Evolutionary conservation across 2,797 vertebrate genomes (phyloP).

Genomic region (Acrossocheilus fasciatus): DNA sequence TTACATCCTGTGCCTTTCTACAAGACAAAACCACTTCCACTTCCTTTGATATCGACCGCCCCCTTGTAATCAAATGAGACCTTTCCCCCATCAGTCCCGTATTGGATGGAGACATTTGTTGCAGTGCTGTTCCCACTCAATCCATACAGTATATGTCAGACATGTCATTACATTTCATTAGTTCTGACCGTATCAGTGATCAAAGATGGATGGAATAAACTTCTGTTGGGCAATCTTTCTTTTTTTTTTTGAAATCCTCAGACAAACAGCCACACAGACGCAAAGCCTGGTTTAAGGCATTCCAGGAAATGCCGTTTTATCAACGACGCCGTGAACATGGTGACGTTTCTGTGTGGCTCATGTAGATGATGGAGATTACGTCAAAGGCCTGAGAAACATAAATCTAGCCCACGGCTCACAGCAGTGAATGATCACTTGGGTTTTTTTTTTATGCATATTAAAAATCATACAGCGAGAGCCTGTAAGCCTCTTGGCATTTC

Average conservation of each 20-base stretch:
- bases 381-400: slow-evolving; percentile 55
- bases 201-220: background rate
- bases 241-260: background rate
- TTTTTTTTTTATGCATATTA: slow-evolving; percentile 34
- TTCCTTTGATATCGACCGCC: slow-evolving; percentile 20
- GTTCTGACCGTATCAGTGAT: background rate
- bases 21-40: slow-evolving; percentile 17
- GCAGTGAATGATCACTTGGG: slow-evolving; percentile 40
- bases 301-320: slow-evolving; percentile 2
- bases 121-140: background rate
- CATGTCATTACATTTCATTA: slow-evolving; percentile 16
- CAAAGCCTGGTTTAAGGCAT: background rate
- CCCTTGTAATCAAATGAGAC: slow-evolving; percentile 24
- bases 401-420: slow-evolving; percentile 24
- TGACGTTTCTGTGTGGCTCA: background rate
- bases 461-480: slow-evolving; percentile 16
- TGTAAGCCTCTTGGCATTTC: slow-evolving; percentile 51
- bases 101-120: slow-evolving; percentile 21
- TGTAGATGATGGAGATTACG: slow-evolving; percentile 48
- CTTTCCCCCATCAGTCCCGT: slow-evolving; percentile 13
- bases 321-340: background rate
- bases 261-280: background rate
- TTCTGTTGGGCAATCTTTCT: background rate
- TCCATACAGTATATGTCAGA: slow-evolving; percentile 19
- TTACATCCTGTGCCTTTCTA: background rate